phyloP scores from a whole-genome alignment of 2,113 vertebrate species.

The Eupsittula cactorum region DNA sequence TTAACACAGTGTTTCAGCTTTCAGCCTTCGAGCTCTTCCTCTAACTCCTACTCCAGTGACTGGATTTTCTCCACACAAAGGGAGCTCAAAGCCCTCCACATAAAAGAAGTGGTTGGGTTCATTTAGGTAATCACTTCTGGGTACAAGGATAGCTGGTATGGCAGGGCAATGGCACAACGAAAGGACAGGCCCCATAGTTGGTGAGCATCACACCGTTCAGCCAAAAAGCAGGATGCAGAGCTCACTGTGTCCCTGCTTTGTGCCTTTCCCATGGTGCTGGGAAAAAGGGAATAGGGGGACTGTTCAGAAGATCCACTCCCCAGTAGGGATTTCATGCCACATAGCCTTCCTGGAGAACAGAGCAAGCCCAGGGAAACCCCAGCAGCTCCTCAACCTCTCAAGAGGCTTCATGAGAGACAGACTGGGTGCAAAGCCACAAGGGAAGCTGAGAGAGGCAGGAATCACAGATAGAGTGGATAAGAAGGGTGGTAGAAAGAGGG shows the following conservation, averaged over 20 bases:
- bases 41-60: neutral
- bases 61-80: neutral
- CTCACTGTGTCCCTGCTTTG: rapidly evolving
- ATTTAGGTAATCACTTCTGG: neutral
- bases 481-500: neutral
- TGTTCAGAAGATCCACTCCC: neutral
- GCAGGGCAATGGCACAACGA: neutral
- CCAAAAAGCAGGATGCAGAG: neutral
- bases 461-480: neutral
- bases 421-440: neutral
- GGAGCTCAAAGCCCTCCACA: neutral
- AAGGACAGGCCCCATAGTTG: neutral
- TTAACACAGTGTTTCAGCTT: conserved; percentile 15
- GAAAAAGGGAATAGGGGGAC: rapidly evolving
- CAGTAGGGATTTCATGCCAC: neutral
- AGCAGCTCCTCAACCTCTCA: neutral
- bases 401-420: neutral
- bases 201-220: neutral
- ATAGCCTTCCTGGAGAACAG: neutral
- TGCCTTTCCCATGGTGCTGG: neutral
- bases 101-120: neutral
- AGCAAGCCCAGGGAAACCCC: rapidly evolving
- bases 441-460: neutral
- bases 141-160: neutral
- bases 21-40: neutral